Percentiles rank a stretch among this genome's conserved stretches.
Evolutionary conservation across 2,113 vertebrate genomes (phyloP).

Genomic region (Motacilla tschutschensis): DNA sequence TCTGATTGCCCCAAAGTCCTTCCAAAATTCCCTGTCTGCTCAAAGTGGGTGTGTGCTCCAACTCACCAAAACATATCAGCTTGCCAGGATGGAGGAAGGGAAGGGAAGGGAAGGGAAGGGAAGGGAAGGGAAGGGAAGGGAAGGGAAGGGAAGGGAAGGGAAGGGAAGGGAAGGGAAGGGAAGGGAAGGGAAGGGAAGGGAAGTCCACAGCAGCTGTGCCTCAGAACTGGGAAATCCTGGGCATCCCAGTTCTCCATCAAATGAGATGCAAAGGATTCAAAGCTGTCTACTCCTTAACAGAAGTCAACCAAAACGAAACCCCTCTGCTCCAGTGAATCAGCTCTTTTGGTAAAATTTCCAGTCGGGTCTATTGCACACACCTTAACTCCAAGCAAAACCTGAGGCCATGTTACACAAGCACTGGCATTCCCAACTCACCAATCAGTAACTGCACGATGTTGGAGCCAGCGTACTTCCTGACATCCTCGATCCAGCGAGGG

Average conservation of each 20-base stretch:
- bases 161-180: too few relatives aligned
- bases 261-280: background rate
- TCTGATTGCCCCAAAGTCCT: accelerated
- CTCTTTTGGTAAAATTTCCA: background rate
- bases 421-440: slow-evolving; percentile 60
- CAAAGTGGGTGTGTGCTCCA: background rate
- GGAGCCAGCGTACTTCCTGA: slow-evolving; percentile 83
- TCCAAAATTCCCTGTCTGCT: background rate
- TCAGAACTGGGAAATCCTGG: background rate
- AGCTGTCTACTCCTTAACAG: background rate
- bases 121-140: too few relatives aligned
- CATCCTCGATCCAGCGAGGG: slow-evolving; percentile 87
- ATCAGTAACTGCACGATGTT: slow-evolving; percentile 84
- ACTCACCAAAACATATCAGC: accelerated
- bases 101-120: too few relatives aligned
- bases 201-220: background rate
- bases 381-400: background rate
- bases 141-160: too few relatives aligned
- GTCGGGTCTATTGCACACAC: accelerated
- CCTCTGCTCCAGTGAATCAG: background rate
- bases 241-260: background rate
- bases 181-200: too few relatives aligned
- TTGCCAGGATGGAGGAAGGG: background rate
- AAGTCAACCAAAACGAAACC: background rate
- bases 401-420: accelerated